Evolutionary conservation across 2,888 invertebrate genomes (phyloP).

Genomic region (Homarus gammarus): DNA sequence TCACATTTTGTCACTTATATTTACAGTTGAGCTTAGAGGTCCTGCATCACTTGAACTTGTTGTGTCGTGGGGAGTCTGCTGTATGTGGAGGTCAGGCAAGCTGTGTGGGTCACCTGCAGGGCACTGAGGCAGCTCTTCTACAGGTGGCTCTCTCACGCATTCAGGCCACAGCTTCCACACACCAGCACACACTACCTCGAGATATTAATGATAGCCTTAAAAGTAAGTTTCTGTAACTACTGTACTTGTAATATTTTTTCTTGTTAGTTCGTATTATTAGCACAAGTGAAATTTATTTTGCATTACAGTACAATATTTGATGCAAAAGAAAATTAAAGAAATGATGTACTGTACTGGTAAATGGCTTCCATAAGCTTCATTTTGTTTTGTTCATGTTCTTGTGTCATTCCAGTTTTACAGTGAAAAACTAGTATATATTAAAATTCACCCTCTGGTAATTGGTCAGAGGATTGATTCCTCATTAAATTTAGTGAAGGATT

Average conservation of each 20-base stretch:
- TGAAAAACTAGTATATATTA: too few species aligned
- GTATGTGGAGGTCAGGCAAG: slow-evolving; percentile 63
- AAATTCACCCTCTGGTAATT: too few species aligned
- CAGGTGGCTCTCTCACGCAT: slow-evolving; percentile 62
- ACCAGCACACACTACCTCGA: slow-evolving; percentile 44
- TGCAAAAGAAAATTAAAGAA: too few species aligned
- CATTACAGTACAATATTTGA: too few species aligned
- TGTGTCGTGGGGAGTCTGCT: slow-evolving; percentile 57
- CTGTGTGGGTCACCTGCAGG: slow-evolving; percentile 58
- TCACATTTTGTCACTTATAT: too few species aligned
- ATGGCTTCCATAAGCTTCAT: too few species aligned
- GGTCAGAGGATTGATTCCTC: too few species aligned
- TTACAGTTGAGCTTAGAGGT: slow-evolving; percentile 58
- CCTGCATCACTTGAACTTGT: slow-evolving; percentile 57
- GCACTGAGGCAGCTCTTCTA: slow-evolving; percentile 60
- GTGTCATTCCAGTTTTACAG: too few species aligned
- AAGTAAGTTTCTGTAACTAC: slow-evolving; percentile 25
- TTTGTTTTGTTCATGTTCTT: too few species aligned
- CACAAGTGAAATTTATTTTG: too few species aligned
- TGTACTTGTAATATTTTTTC: neutral
- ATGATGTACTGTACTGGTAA: too few species aligned
- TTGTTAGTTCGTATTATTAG: neutral
- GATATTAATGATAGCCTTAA: slow-evolving; percentile 29
- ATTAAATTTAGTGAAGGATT: too few species aligned
- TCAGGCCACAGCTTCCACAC: slow-evolving; percentile 66